Base-by-base conservation (phyloP, 2,797 vertebrate species). In the Euphonia xanthogaster region DNA sequence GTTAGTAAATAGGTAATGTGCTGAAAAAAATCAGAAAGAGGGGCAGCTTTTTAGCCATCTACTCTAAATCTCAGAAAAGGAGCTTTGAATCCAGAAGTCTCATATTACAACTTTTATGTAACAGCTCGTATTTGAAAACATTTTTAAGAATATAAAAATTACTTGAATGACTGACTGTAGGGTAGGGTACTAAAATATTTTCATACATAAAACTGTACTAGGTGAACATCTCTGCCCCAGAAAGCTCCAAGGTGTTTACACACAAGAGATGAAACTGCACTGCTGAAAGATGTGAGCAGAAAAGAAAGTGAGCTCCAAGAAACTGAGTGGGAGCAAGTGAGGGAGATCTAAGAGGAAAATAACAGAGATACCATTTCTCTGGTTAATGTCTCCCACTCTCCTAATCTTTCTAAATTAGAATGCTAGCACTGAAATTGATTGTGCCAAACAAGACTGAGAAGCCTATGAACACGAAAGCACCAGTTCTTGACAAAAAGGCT, bases 221-320 rank as follows among this genome's bases (percentile, higher is more conserved):
- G 30, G 48, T n/a, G 9, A 71, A 50, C 9, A 25, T 4, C 10
- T 85, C 57, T 70, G 27, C 20, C 54, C 61, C 65, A 85, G 27
- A 91, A 72, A 75, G 47, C 58, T 51, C 54, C 28, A 50, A 37
- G 31, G 18, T 25, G 23, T 27, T 78, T 66, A 77, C 11, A 72
- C 47, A n/a, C 1, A 3, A 86, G 30, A 86, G 62, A n/a, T 33
- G 22, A 6, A 81, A 61, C 6, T 1, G 0, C 15, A 33, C 1
- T 8, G 70, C 28, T 80, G 30, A 50, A 71, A 83, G 68, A 80
- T 6, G 6, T 0, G 0, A 86, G 23, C 21, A 40, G 54, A 65
- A 86, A 88, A 81, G 6, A 53, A 66, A 61, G 30, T 5, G 16
- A 86, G 20, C 28, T 15, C 40, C 12, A 65, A 67, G 25, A 66